Percentiles rank a stretch among this genome's conserved stretches.
Conservation (phyloP, 2,113 vertebrate species). For the Calidris pygmaea region DNA sequence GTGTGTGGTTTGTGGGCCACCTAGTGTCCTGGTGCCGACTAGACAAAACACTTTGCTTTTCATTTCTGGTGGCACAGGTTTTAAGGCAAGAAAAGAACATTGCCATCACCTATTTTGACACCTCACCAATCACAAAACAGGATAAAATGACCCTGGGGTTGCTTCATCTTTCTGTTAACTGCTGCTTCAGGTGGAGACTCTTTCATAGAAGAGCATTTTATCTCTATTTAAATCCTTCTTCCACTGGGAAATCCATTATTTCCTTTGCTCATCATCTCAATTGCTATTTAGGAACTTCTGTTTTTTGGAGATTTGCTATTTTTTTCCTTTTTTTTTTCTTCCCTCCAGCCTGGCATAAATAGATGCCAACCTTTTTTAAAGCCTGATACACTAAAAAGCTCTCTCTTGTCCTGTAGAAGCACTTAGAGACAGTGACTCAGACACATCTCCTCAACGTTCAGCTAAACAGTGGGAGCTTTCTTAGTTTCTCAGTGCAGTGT, state of each 20-base stretch:
- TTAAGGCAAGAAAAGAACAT: not conserved
- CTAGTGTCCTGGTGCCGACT: slow-evolving; percentile 1
- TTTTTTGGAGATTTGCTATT: not conserved
- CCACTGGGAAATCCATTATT: not conserved
- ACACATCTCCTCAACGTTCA: not conserved
- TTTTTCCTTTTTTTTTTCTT: no score
- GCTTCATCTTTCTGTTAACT: not conserved
- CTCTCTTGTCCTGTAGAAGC: no score
- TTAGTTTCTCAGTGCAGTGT: not conserved
- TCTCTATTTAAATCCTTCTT: not conserved
- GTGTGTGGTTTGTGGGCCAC: slow-evolving; percentile 41
- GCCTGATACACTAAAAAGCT: not conserved
- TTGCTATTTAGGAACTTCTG: rapidly evolving
- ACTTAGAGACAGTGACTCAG: not conserved
- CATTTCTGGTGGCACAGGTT: not conserved
- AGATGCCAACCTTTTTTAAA: not conserved
- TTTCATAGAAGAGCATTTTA: not conserved
- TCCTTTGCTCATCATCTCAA: not conserved
- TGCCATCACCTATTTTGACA: rapidly evolving
- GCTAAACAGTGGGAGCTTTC: not conserved
- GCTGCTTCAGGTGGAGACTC: not conserved
- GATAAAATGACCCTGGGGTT: not conserved
- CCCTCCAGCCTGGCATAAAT: not conserved
- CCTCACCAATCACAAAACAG: not conserved
- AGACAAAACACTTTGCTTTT: not conserved